These are phyloP conservation scores for Cossypha dichroa DNA, from an alignment of 2,797 vertebrate species.

Conservation along the genomic window DNA sequence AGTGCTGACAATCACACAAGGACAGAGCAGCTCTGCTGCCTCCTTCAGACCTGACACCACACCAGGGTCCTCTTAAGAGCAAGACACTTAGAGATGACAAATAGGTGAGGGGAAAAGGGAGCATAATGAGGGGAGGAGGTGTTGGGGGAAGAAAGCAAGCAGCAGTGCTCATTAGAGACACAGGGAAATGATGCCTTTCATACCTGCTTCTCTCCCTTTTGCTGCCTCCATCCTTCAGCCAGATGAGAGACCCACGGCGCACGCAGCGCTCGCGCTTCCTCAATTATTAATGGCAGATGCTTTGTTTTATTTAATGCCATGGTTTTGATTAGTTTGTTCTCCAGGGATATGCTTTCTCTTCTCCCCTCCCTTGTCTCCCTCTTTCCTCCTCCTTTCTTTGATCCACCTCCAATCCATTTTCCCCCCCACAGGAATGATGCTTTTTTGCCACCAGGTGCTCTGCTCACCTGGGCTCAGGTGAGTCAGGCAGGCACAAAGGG, in stretches of 20 bases:
- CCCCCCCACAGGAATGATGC: not conserved
- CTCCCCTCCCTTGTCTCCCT: not conserved
- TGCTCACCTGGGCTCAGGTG: not conserved
- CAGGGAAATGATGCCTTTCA: constrained; percentile 1
- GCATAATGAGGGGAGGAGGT: not conserved
- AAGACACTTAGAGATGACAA: not conserved
- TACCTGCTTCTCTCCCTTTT: not conserved
- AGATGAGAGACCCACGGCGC: not conserved
- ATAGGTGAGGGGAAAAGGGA: not conserved
- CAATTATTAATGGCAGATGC: constrained; percentile 56
- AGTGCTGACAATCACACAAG: not conserved
- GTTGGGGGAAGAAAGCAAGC: not conserved
- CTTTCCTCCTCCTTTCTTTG: not conserved
- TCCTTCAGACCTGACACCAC: not conserved
- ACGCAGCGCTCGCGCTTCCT: not conserved
- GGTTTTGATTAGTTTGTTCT: constrained; percentile 33
- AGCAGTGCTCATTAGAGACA: constrained; percentile 42
- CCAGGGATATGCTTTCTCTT: not conserved
- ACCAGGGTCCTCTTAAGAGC: not conserved
- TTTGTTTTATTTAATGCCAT: constrained; percentile 57
- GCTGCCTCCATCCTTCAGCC: constrained; percentile 40
- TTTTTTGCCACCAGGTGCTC: not conserved
- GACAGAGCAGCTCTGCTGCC: not conserved
- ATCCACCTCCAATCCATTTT: not conserved
- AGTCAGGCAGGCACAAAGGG: not conserved